Conservation (phyloP, 2,888 invertebrate genomes). For the Pachydiplax longipennis region DNA sequence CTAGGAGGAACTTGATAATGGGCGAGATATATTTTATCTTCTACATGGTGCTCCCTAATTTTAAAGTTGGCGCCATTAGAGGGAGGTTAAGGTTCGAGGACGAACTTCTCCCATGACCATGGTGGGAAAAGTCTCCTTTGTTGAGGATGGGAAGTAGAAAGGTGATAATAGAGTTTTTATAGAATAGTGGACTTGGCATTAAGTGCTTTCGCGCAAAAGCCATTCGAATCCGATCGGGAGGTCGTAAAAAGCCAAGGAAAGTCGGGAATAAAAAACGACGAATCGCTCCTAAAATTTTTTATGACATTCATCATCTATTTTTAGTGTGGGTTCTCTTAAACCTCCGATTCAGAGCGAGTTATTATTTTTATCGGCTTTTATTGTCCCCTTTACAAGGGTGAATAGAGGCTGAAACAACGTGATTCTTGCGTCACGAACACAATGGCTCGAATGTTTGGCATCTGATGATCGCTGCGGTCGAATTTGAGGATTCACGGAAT, state of each 20-base stretch:
- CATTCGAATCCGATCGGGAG: not conserved
- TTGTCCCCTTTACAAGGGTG: not conserved
- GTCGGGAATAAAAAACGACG: not conserved
- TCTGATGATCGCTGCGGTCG: not conserved
- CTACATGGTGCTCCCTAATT: too few relatives aligned
- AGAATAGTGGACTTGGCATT: conserved; percentile 1
- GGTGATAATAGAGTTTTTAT: conserved; percentile 19
- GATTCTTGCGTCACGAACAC: not conserved
- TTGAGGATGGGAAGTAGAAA: not conserved
- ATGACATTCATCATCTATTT: not conserved
- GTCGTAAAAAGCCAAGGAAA: not conserved
- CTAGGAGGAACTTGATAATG: too few relatives aligned
- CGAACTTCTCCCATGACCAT: too few relatives aligned
- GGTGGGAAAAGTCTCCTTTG: too few relatives aligned
- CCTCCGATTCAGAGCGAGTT: not conserved
- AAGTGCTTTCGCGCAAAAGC: not conserved
- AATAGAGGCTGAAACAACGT: not conserved
- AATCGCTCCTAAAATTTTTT: not conserved
- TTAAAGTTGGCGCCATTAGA: too few relatives aligned
- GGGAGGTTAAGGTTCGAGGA: too few relatives aligned
- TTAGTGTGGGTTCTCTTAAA: not conserved
- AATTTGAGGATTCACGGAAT: too few relatives aligned
- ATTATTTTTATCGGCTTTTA: not conserved
- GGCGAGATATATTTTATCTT: too few relatives aligned
- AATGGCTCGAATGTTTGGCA: not conserved